Evolutionary conservation across 2,888 invertebrate species (phyloP).

Genomic region (Microplitis manilae): DNA sequence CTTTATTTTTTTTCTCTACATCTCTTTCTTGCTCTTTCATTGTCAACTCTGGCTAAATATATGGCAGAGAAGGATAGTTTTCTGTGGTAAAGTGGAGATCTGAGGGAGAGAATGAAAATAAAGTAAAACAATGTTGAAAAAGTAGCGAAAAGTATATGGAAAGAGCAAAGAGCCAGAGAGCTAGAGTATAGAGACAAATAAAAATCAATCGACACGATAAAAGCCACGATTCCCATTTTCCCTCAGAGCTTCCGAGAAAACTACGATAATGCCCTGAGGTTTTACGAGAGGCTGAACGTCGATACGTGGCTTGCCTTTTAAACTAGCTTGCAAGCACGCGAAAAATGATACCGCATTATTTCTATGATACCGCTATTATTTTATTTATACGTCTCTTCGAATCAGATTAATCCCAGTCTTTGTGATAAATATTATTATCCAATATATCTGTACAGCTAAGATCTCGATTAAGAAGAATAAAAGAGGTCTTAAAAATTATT

Average conservation of each 20-base stretch:
- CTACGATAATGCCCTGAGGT: conserved; percentile 57
- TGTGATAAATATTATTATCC: conserved; percentile 5
- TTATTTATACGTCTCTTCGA: not conserved
- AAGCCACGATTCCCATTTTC: conserved; percentile 51
- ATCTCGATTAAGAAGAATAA: no score
- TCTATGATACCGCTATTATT: conserved; percentile 28
- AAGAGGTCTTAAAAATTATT: no score
- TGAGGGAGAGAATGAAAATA: conserved; percentile 12
- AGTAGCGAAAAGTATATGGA: conserved; percentile 4
- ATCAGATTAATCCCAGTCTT: not conserved
- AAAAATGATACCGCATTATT: conserved; percentile 45
- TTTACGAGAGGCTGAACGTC: conserved; percentile 60
- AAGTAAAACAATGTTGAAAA: conserved; percentile 21
- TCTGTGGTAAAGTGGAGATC: conserved; percentile 6
- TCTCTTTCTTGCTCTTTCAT: not conserved
- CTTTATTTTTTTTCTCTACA: not conserved
- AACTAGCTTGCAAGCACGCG: conserved; percentile 41
- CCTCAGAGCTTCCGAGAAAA: conserved; percentile 46
- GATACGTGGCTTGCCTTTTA: conserved; percentile 58
- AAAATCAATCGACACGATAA: conserved; percentile 54
- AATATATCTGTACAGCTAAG: not conserved
- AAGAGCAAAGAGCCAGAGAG: conserved; percentile 13
- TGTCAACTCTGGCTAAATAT: not conserved
- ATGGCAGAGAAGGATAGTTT: not conserved
- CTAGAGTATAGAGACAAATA: conserved; percentile 46